These are phyloP conservation scores for Sebastes miniatus DNA, from an alignment of 2,797 vertebrate species.

Conservation along the genomic window DNA sequence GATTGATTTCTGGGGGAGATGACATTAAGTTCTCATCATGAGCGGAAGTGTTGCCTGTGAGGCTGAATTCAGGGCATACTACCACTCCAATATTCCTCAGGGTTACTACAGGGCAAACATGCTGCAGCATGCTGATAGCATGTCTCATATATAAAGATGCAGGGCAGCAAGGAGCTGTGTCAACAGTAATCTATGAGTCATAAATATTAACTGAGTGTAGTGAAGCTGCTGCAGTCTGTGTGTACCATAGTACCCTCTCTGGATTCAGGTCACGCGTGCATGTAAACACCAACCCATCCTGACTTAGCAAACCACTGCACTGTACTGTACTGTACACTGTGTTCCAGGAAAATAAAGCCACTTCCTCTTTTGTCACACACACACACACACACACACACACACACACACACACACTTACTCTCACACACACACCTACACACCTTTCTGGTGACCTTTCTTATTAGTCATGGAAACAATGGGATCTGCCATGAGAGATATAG, in stretches of 20 bases:
- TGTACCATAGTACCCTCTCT: neutral
- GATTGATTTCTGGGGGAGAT: no score
- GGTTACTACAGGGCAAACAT: constrained; percentile 53
- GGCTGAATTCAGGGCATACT: rapidly evolving
- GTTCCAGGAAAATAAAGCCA: constrained; percentile 36
- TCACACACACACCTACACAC: neutral
- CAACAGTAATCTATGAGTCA: neutral
- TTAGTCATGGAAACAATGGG: neutral
- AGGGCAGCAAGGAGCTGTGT: neutral
- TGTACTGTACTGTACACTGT: constrained; percentile 4
- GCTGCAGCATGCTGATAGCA: neutral
- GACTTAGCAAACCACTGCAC: neutral
- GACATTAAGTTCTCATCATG: no score
- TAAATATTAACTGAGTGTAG: neutral
- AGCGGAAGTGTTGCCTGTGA: constrained; percentile 27
- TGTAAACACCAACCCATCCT: constrained; percentile 11
- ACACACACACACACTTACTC: neutral
- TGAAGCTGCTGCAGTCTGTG: neutral
- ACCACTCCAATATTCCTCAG: rapidly evolving
- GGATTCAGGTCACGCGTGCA: constrained; percentile 6
- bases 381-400: neutral
- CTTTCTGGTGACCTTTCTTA: neutral
- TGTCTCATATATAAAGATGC: neutral
- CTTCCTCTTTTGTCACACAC: neutral
- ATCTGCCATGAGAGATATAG: neutral